Conservation (phyloP, 2,888 invertebrate species). For the Mechanitis messenoides region DNA sequence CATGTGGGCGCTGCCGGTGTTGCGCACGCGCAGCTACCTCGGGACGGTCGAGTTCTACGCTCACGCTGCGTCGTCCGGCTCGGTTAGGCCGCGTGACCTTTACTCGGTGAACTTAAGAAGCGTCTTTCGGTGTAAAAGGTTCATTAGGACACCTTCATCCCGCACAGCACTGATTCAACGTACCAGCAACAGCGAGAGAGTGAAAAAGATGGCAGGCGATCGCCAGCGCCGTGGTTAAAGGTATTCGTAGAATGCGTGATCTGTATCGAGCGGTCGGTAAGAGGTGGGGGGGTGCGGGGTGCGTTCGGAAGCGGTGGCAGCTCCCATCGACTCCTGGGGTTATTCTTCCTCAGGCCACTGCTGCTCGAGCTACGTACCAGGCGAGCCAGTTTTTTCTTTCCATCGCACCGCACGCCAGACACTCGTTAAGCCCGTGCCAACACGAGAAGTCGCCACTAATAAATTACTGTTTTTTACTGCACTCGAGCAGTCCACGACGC, state of each 20-base stretch:
- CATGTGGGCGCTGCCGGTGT: constrained; percentile 76
- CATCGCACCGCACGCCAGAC: constrained; percentile 77
- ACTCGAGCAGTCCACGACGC: constrained; percentile 75
- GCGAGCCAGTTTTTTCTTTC: constrained; percentile 79
- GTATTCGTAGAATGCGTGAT: constrained; percentile 77
- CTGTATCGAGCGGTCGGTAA: constrained; percentile 69
- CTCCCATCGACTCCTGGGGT: constrained; percentile 77
- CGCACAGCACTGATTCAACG: constrained; percentile 53
- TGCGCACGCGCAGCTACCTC: constrained; percentile 73
- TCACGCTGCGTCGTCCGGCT: constrained; percentile 69
- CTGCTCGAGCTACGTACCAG: constrained; percentile 73
- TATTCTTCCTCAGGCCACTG: constrained; percentile 78
- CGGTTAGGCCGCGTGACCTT: constrained; percentile 74
- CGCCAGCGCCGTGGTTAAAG: constrained; percentile 67
- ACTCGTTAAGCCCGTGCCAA: constrained; percentile 79
- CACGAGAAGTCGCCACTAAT: constrained; percentile 80
- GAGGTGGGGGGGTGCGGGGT: constrained; percentile 64
- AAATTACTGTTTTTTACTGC: constrained; percentile 77
- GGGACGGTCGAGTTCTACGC: constrained; percentile 68
- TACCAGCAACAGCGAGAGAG: constrained; percentile 58
- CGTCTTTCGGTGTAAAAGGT: constrained; percentile 72
- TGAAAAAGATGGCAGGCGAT: constrained; percentile 66
- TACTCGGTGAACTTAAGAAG: constrained; percentile 76
- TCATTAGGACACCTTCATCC: constrained; percentile 68
- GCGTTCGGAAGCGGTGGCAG: constrained; percentile 76